These are phyloP conservation scores for Esperia sulphurella DNA, from an alignment of 2,888 invertebrate species.

Conservation along the genomic window DNA sequence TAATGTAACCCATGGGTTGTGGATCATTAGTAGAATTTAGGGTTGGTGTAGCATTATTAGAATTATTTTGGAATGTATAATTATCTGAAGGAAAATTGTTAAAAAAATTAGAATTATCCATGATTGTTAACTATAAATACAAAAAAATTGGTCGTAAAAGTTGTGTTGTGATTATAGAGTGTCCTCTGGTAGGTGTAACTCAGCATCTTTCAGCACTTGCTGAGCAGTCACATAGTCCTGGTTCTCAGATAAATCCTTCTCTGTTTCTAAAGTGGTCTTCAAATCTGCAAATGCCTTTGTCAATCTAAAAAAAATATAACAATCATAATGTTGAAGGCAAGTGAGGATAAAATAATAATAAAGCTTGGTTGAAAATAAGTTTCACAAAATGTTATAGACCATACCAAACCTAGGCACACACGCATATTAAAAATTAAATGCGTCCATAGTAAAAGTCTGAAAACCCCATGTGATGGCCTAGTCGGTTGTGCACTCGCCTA, in stretches of 20 bases:
- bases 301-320: slow-evolving; percentile 62
- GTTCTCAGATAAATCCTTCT: slow-evolving; percentile 86
- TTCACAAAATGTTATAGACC: too few species aligned
- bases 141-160: slow-evolving; percentile 31
- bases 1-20: too few species aligned
- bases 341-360: too few species aligned
- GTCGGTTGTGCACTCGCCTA: too few species aligned
- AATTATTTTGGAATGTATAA: slow-evolving; percentile 60
- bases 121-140: slow-evolving; percentile 50
- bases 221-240: slow-evolving; percentile 85
- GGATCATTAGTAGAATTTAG: too few species aligned
- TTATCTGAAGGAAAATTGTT: slow-evolving; percentile 44
- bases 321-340: too few species aligned
- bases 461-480: too few species aligned
- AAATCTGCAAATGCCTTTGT: slow-evolving; percentile 88
- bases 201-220: slow-evolving; percentile 83
- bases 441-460: too few species aligned
- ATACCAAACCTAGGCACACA: too few species aligned
- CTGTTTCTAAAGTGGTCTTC: slow-evolving; percentile 84
- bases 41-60: too few species aligned
- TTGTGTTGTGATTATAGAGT: slow-evolving; percentile 16
- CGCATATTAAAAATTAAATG: too few species aligned
- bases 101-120: slow-evolving; percentile 60
- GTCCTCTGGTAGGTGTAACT: slow-evolving; percentile 73
- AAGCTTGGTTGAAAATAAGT: too few species aligned